These are phyloP conservation scores for Antitype chi DNA, from an alignment of 2,888 invertebrate species.

Conservation along the genomic window DNA sequence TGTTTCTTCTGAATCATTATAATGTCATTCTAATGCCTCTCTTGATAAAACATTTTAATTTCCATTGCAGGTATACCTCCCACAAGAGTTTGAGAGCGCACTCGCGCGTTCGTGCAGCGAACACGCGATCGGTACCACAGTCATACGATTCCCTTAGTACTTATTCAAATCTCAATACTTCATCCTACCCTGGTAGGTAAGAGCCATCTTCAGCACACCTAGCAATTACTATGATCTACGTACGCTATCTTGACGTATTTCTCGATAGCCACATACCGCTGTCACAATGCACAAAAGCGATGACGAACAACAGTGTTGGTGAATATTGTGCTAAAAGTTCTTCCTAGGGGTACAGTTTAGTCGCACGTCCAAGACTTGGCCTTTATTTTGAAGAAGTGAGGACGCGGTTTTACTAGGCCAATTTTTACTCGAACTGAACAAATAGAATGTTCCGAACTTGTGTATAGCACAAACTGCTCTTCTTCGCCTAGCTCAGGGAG, in stretches of 20 bases:
- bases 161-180: conserved; percentile 5
- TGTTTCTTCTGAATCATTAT: background rate
- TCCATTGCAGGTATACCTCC: conserved; percentile 81
- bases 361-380: background rate
- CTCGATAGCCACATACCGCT: background rate
- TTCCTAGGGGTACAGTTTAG: too few species aligned
- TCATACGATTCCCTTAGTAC: conserved; percentile 84
- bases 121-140: conserved; percentile 85
- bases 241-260: background rate
- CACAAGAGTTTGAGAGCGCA: conserved; percentile 87
- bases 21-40: background rate
- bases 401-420: background rate
- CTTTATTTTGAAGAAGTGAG: conserved; percentile 1
- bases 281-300: background rate
- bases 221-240: background rate
- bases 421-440: background rate
- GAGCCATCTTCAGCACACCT: background rate
- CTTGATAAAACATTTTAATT: background rate
- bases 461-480: background rate
- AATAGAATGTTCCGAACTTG: background rate
- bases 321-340: background rate
- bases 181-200: conserved; percentile 48
- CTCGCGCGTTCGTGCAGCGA: conserved; percentile 87
- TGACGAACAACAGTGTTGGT: background rate
- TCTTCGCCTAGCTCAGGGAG: conserved; percentile 2